Evolutionary conservation across 2,888 invertebrate genomes (phyloP).

Genomic region (Barypeithes pellucidus): DNA sequence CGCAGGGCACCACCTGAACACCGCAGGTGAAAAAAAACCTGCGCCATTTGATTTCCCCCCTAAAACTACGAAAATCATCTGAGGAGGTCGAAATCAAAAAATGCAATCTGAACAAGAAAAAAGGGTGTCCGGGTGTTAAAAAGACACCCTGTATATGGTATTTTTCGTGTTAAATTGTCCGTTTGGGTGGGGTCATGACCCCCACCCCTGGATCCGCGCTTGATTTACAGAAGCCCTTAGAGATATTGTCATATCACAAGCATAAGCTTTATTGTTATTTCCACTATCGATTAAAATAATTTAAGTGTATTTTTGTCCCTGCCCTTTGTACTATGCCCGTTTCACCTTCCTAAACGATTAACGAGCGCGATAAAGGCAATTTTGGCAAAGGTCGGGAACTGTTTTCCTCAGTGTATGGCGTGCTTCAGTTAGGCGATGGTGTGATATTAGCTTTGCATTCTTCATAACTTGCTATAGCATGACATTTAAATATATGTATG

Average conservation of each 20-base stretch:
- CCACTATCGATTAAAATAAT: background rate
- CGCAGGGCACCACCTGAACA: too few species aligned
- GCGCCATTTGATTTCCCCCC: too few species aligned
- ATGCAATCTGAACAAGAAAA: too few species aligned
- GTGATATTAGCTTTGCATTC: slow-evolving; percentile 39
- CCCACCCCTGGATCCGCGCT: too few species aligned
- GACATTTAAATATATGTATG: background rate
- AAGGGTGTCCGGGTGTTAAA: too few species aligned
- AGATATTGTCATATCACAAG: background rate
- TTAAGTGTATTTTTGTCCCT: slow-evolving; percentile 23
- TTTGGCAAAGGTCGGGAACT: slow-evolving; percentile 47
- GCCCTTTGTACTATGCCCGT: slow-evolving; percentile 7
- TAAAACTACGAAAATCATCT: too few species aligned
- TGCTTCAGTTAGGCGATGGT: slow-evolving; percentile 17
- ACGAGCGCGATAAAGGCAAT: slow-evolving; percentile 28
- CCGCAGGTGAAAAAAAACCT: too few species aligned
- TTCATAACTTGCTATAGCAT: slow-evolving; percentile 13
- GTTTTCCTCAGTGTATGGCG: slow-evolving; percentile 27
- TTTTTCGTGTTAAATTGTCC: too few species aligned
- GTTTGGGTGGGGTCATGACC: too few species aligned
- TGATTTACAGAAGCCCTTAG: too few species aligned
- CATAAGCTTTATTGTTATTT: background rate
- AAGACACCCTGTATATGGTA: too few species aligned
- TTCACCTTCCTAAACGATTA: slow-evolving; percentile 16
- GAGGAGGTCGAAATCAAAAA: too few species aligned